Evolutionary conservation across 1,140 invertebrate species (phyloP), one percentile per base, ranked within the genome.

Genomic region (Sitophilus oryzae): DNA sequence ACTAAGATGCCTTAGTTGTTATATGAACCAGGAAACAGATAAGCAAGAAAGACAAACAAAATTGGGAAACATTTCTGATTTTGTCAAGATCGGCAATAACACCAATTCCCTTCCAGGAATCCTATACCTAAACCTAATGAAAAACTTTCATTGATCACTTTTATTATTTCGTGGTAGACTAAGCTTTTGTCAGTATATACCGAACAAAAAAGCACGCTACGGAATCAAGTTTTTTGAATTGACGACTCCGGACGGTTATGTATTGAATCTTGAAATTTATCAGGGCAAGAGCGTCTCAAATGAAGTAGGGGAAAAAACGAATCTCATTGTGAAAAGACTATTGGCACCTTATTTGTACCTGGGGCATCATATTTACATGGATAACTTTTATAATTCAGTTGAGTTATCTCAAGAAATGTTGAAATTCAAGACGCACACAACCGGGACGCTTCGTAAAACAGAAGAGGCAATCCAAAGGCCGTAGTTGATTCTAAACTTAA

Each of bases 391-490:
- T 53, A 68, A 59, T 42, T 72, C 71, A 59, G 60, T 72, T 56
- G 18, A n/a, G 64, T 46, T 60, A 74, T 47, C 68, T 71, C 46
- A 53, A 72, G 44, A 55, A 64, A 59, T 60, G 72, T 59, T 52
- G 73, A 46, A 52, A 61, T 23, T 67, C 63, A 55, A 75, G 54
- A 77, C 69, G 10, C 70, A 77, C 69, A 63, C 71, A 9, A 58
- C 71, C 52, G 71, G 73, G 45, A 77, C 71, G 56, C 47, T 76
- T 48, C 58, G 62, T 42, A 63, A 65, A 60, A 71, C 52, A 54
- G 65, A 47, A 69, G 67, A 62, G 58, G 60, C 51, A 58, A 70
- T 21, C 68, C 70, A 23, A 65, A 67, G 56, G 60, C 62, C 41
- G 58, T 72, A 9, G 60, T 66, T 45, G 52, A 56, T 36, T 50